Conservation (phyloP, 2,888 invertebrate genomes). For the Thumatha senex region DNA sequence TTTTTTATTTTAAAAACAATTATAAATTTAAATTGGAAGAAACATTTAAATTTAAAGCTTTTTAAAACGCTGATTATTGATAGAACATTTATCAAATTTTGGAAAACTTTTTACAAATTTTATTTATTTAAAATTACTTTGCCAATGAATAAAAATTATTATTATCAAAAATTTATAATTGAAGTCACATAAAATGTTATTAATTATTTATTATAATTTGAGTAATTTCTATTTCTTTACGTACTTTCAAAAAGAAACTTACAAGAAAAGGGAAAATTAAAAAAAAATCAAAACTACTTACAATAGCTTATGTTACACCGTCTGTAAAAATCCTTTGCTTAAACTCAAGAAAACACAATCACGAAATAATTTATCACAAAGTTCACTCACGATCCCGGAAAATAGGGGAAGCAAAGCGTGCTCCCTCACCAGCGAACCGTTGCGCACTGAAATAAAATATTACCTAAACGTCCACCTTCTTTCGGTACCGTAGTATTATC, state of each 20-base stretch:
- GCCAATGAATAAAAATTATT: too few relatives aligned
- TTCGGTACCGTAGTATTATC: slow-evolving; percentile 71
- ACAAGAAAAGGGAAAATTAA: background rate
- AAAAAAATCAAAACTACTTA: slow-evolving; percentile 22
- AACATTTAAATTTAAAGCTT: too few relatives aligned
- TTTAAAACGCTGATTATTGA: too few relatives aligned
- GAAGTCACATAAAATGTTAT: too few relatives aligned
- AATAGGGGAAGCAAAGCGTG: slow-evolving; percentile 42
- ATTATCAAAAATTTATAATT: too few relatives aligned
- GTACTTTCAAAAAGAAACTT: background rate
- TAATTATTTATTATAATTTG: too few relatives aligned
- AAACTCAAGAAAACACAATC: slow-evolving; percentile 36
- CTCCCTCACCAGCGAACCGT: slow-evolving; percentile 40
- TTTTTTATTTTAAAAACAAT: too few relatives aligned
- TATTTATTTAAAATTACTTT: too few relatives aligned
- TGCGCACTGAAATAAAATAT: slow-evolving; percentile 64
- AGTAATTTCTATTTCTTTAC: background rate
- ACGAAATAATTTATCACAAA: slow-evolving; percentile 40
- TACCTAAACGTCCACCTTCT: slow-evolving; percentile 47
- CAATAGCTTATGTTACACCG: slow-evolving; percentile 8
- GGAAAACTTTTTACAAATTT: too few relatives aligned
- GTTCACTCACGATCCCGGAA: slow-evolving; percentile 47
- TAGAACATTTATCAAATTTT: too few relatives aligned
- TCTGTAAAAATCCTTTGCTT: slow-evolving; percentile 32
- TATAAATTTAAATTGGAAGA: too few relatives aligned